A percentile compares a stretch with the other conserved stretches of the same genome.
These are phyloP conservation scores for Andrena flavipes DNA, from an alignment of 2,888 invertebrate genomes.

Conservation along the genomic window DNA sequence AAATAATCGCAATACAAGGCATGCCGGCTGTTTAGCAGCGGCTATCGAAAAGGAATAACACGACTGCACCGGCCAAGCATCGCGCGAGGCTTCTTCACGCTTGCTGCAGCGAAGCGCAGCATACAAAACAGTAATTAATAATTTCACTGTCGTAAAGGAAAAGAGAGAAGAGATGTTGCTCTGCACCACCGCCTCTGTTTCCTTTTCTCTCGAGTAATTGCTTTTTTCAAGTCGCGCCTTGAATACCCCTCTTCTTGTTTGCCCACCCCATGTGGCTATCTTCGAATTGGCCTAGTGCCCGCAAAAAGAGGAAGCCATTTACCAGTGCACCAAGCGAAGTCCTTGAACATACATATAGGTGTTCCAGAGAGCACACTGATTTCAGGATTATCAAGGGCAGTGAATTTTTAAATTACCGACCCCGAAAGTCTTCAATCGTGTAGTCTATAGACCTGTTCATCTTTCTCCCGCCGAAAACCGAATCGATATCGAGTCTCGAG, in stretches of 20 bases:
- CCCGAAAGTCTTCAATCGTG: too few species aligned
- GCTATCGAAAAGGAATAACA: neutral
- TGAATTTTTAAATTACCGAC: too few species aligned
- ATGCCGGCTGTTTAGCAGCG: slow-evolving; percentile 26
- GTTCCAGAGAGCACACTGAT: neutral
- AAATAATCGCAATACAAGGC: slow-evolving; percentile 28
- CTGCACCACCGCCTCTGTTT: slow-evolving; percentile 37
- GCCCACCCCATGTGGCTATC: slow-evolving; percentile 31
- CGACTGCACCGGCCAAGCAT: neutral
- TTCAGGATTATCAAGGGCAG: neutral
- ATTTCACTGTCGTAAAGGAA: slow-evolving; percentile 77
- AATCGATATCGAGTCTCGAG: neutral
- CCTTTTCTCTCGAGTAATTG: slow-evolving; percentile 67
- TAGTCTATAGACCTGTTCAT: neutral
- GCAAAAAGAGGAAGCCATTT: slow-evolving; percentile 17
- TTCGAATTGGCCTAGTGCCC: slow-evolving; percentile 18
- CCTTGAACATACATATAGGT: neutral
- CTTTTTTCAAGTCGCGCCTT: slow-evolving; percentile 66
- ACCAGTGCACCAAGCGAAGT: neutral
- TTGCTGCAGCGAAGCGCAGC: slow-evolving; percentile 62
- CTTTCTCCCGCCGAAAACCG: slow-evolving; percentile 24
- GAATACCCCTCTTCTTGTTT: slow-evolving; percentile 27
- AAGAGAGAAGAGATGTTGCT: slow-evolving; percentile 42
- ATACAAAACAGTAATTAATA: slow-evolving; percentile 80
- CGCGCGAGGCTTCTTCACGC: slow-evolving; percentile 64